Evolutionary conservation across 2,888 invertebrate genomes (phyloP), one percentile per base, ranked within the genome.

Genomic region (Lycophotia porphyrea): DNA sequence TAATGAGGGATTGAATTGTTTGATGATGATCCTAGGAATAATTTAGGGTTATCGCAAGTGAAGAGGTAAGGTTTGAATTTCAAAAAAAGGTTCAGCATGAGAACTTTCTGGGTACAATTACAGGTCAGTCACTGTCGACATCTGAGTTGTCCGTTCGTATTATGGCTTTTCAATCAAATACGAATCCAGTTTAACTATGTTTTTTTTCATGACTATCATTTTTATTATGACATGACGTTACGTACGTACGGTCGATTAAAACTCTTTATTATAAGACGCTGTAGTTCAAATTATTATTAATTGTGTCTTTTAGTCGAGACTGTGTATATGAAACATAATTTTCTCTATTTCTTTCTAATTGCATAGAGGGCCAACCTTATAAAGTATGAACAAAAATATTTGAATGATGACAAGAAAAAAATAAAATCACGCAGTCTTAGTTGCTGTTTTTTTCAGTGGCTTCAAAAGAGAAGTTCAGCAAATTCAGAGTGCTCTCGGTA

Each of bases 1-100:
- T 67, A 58, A 72, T 72, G 55, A 78, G 34, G 11, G 24, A 9
- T 63, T 44, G 27, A n/a, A 63, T 39, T 63, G 36, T 7, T 63
- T 3, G 8, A 63, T 39, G 63, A 31, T 58, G 31, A 58, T 18
- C 1, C 31, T 55, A n/a, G 8, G 27, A 55, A 18, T 55, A 58
- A 18, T 27, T 31, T 24, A 39, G 11, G 24, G 49, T 5, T 36
- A 27, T 39, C 24, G 27, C 5, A 39, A 39, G 7, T 36, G 5
- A 24, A 71, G 68, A n/a, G 7, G 11, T 7, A 24, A 52, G 1
- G 2, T 55, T 55, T 55, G 15, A 27, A 27, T 55, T 55, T 55
- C 15, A 13, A 55, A 27, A 8, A 58, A 58, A 18, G 18, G 55
- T 31, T 58, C 18, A 1, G 18, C 3, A n/a, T 58, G 27, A 27